Base-by-base conservation (phyloP, 2,888 invertebrate genomes). In the Folsomia candida region DNA sequence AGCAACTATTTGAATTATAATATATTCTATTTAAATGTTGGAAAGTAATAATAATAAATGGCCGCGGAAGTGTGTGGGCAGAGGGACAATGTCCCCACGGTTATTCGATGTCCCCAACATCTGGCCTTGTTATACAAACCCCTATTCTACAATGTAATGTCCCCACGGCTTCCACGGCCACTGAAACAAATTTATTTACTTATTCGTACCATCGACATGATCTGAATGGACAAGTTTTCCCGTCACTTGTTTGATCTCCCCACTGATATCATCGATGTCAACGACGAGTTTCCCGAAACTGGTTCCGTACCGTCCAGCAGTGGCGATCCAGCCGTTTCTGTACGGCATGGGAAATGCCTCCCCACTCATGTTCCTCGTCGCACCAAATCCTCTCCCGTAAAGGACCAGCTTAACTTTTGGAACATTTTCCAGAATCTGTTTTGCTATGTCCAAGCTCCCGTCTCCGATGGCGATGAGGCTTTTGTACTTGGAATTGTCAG, bases 391-490 rank as follows among this genome's bases (percentile, higher is more conserved):
- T 29, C 71, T 58, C 1, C 75, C 76, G 29, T 73, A 76, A 22
- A 78, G 60, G 9, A 79, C 77, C 14, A 78, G 28, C 28, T 76
- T 76, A 20, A 79, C 71, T 51, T 77, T 66, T 1, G 68, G 67
- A 24, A 67, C 57, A 24, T 24, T 20, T 18, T 73, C 72, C 18
- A 79, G 28, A 14, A 79, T 78, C 4, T 60, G 11, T 28, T 75
- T 69, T 2, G 79, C 72, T 4, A 71, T 65, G 0, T 51, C 47
- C 24, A 76, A 58, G 67, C 61, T 74, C 3, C 77, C 79, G 27
- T 75, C 73, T 1, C 79, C 79, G 25, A 79, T 67, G 6, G 78
- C 79, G 26, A 79, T 75, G 37, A 74, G 66, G 1, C 70, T 68
- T 28, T 69, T 71, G 24, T 24, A 1, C 14, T 60, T 26, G 14